phyloP scores from a whole-genome alignment of 2,113 vertebrate genomes.

The Oreamnos americanus region DNA sequence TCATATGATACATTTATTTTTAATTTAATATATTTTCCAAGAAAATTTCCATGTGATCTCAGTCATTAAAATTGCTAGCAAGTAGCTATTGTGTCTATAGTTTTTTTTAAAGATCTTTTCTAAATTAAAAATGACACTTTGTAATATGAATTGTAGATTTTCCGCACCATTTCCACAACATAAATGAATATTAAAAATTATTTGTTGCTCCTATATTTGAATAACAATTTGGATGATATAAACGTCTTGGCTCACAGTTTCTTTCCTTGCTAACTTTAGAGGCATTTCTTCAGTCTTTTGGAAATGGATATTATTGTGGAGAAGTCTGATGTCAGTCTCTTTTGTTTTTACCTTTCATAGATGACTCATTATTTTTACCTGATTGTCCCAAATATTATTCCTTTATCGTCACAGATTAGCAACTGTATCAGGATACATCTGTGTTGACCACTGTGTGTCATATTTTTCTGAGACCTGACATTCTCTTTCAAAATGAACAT shows the following conservation, averaged over 20 bases:
- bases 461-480: neutral
- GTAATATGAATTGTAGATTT: neutral
- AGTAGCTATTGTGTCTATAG: neutral
- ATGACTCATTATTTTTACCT: constrained; percentile 31
- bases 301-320: neutral
- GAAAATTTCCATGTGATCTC: neutral
- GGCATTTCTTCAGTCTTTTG: neutral
- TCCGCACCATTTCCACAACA: neutral
- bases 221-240: neutral
- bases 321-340: neutral
- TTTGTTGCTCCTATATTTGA: neutral
- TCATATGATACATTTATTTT: neutral
- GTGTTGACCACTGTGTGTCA: neutral
- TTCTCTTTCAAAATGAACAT: neutral
- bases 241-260: neutral
- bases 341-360: constrained; percentile 18
- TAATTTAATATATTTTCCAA: neutral
- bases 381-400: neutral
- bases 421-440: neutral
- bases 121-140: neutral
- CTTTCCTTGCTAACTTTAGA: constrained; percentile 2
- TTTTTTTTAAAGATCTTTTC: neutral
- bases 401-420: neutral
- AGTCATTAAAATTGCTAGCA: neutral
- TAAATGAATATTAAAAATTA: neutral